Percentiles rank a stretch among this genome's conserved stretches.
These are phyloP conservation scores for Drosophila orena DNA, from an alignment of 1,140 invertebrate genomes.

Conservation along the genomic window DNA sequence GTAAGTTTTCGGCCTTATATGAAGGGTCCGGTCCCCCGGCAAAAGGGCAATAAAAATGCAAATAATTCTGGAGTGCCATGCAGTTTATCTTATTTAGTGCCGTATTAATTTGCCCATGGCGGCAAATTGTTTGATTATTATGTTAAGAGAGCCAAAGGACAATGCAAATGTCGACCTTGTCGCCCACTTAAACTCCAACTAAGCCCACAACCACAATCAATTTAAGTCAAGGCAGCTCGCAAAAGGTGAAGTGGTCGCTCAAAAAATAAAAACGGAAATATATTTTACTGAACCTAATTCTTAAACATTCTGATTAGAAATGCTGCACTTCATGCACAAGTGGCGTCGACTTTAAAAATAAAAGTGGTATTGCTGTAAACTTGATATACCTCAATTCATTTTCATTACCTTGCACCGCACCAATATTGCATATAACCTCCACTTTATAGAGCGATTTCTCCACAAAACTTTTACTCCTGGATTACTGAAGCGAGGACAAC, in stretches of 20 bases:
- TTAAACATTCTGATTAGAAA: no score
- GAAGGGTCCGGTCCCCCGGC: slow-evolving; percentile 4
- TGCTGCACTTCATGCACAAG: no score
- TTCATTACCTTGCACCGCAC: neutral
- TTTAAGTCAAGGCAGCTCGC: slow-evolving; percentile 15
- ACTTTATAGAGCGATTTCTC: neutral
- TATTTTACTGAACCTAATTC: neutral
- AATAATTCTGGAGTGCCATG: slow-evolving; percentile 64
- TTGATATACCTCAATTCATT: neutral
- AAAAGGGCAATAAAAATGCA: slow-evolving; percentile 65
- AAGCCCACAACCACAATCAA: slow-evolving; percentile 4
- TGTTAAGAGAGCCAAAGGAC: slow-evolving; percentile 44
- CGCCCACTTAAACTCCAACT: slow-evolving; percentile 13
- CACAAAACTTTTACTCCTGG: neutral
- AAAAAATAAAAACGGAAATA: neutral
- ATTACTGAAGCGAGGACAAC: neutral
- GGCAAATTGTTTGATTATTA: slow-evolving; percentile 56
- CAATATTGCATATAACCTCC: neutral
- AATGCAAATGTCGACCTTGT: slow-evolving; percentile 52
- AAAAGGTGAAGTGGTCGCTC: slow-evolving; percentile 13
- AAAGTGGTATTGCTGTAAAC: no score
- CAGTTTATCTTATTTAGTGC: slow-evolving; percentile 78
- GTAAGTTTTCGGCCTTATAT: neutral
- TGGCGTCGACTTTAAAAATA: no score
- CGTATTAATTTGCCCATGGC: slow-evolving; percentile 58